Conservation (phyloP, 1,140 invertebrate species). For the Bombus balteatus region DNA sequence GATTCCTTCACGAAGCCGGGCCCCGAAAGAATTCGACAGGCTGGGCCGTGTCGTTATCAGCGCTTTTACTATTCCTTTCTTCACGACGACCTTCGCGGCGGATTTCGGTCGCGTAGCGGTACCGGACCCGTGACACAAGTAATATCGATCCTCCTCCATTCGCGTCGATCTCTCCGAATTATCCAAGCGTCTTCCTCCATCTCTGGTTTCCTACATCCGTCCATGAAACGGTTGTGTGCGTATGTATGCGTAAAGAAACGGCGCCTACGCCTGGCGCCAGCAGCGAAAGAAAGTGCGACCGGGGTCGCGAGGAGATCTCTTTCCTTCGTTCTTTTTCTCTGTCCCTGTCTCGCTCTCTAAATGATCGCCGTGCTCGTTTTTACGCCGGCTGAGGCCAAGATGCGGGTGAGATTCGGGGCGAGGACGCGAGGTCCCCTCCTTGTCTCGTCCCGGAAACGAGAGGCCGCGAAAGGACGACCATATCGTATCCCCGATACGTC, state of each 20-base stretch:
- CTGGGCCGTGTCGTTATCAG: conserved; percentile 19
- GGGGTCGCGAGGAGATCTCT: conserved; percentile 51
- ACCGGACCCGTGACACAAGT: conserved; percentile 67
- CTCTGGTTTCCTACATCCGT: conserved; percentile 11
- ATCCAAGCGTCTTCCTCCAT: conserved; percentile 37
- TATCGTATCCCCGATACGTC: conserved; percentile 56
- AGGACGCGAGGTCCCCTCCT: conserved; percentile 34
- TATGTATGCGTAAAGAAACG: conserved; percentile 54
- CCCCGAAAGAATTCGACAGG: neutral
- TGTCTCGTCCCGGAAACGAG: conserved; percentile 55
- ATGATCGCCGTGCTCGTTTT: conserved; percentile 65
- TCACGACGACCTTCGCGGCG: conserved; percentile 32
- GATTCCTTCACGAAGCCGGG: neutral
- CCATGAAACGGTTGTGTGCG: neutral
- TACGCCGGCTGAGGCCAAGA: conserved; percentile 51
- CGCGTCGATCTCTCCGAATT: conserved; percentile 64
- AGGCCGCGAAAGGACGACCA: conserved; percentile 39
- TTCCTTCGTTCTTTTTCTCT: neutral
- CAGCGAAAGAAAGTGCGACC: conserved; percentile 68
- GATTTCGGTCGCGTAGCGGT: conserved; percentile 72
- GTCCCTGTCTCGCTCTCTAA: conserved; percentile 36
- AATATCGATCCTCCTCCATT: conserved; percentile 61
- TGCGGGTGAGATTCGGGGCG: conserved; percentile 66
- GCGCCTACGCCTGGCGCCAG: conserved; percentile 73
- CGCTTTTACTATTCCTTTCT: conserved; percentile 57